These are phyloP conservation scores for Apteryx owenii DNA, from an alignment of 2,113 vertebrate genomes.

Conservation along the genomic window DNA sequence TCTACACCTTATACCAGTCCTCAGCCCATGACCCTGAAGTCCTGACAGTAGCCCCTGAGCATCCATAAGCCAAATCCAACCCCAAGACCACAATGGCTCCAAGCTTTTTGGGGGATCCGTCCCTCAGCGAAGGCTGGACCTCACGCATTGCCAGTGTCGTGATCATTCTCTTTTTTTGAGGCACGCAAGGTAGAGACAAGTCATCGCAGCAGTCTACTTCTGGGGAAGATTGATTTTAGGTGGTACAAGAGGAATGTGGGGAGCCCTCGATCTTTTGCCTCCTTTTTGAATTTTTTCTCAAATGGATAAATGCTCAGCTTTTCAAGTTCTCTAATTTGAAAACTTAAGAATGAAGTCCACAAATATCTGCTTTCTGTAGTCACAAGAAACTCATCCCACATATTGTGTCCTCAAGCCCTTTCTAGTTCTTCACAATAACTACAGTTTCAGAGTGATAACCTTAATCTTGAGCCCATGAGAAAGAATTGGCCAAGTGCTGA, in stretches of 20 bases:
- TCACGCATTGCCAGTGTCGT: neutral
- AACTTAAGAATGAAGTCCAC: neutral
- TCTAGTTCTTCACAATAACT: neutral
- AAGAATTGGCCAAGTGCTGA: neutral
- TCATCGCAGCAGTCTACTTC: neutral
- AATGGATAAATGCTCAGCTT: neutral
- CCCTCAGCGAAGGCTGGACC: neutral
- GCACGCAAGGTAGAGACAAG: neutral
- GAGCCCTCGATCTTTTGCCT: neutral
- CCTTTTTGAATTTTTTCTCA: neutral
- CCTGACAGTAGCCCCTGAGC: neutral
- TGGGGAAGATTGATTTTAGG: neutral
- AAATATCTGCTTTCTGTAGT: neutral
- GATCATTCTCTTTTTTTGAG: neutral
- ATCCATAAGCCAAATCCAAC: neutral
- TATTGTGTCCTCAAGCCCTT: neutral
- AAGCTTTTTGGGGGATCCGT: neutral
- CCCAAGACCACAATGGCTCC: neutral
- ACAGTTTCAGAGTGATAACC: neutral
- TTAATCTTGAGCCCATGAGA: neutral
- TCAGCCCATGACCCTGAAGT: neutral
- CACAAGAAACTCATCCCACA: neutral
- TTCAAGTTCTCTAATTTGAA: neutral
- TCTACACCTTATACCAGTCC: neutral
- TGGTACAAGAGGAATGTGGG: neutral